Percentiles rank a stretch among this genome's conserved stretches.
phyloP scores from a whole-genome alignment of 2,888 invertebrate genomes.

The Yponomeuta plumbellus region DNA sequence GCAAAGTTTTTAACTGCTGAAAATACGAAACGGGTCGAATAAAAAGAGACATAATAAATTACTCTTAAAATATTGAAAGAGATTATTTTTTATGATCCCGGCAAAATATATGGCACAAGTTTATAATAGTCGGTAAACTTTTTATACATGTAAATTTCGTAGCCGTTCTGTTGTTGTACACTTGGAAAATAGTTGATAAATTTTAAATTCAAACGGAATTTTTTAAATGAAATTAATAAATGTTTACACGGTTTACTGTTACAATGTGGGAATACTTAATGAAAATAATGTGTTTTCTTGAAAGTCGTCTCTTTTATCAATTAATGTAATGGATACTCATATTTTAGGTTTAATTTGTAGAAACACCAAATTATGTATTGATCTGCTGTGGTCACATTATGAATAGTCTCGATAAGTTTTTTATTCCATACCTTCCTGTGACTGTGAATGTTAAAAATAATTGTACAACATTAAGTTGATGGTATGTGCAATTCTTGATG shows the following conservation, averaged over 20 bases:
- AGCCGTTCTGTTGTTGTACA: conserved; percentile 26
- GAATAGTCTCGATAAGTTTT: conserved; percentile 59
- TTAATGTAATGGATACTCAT: conserved; percentile 21
- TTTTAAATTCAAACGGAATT: not conserved
- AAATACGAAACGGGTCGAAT: conserved; percentile 11
- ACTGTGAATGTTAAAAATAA: conserved; percentile 67
- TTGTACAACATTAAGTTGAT: conserved; percentile 37
- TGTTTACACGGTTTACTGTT: conserved; percentile 20
- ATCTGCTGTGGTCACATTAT: conserved; percentile 29
- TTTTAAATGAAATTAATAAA: not conserved
- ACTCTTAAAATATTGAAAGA: conserved; percentile 51
- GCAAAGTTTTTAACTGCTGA: not conserved
- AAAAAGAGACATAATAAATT: conserved; percentile 35
- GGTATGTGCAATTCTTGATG: conserved; percentile 62
- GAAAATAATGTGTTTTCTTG: conserved; percentile 26
- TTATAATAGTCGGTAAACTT: conserved; percentile 48
- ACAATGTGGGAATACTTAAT: not conserved
- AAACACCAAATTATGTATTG: conserved; percentile 57
- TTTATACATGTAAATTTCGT: conserved; percentile 50
- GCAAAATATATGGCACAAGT: conserved; percentile 33
- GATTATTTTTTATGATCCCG: conserved; percentile 44
- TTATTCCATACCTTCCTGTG: conserved; percentile 74
- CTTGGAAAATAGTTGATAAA: conserved; percentile 10
- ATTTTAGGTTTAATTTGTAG: conserved; percentile 58
- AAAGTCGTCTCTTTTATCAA: conserved; percentile 39